Evolutionary conservation across 2,888 invertebrate genomes (phyloP).

Genomic region (Melolontha melolontha): DNA sequence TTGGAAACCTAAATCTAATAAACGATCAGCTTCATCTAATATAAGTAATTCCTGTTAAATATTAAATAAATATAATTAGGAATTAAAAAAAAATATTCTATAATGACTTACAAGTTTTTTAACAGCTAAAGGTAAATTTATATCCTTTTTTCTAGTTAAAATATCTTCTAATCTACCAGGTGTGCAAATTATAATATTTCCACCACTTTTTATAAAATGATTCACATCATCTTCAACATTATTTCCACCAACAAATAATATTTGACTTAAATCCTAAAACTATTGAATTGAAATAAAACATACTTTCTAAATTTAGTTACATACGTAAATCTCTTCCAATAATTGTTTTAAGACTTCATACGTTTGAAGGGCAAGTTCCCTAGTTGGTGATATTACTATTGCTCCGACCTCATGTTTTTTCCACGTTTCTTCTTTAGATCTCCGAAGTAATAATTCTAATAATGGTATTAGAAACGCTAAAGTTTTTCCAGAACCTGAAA

Average conservation of each 20-base stretch:
- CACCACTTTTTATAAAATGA: slow-evolving; percentile 75
- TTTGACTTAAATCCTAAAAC: slow-evolving; percentile 66
- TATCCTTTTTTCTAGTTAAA: slow-evolving; percentile 75
- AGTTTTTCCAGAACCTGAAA: slow-evolving; percentile 93
- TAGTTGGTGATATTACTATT: slow-evolving; percentile 93
- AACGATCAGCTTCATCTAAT: slow-evolving; percentile 96
- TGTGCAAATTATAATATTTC: slow-evolving; percentile 92
- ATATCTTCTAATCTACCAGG: slow-evolving; percentile 94
- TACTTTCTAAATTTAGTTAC: slow-evolving; percentile 46
- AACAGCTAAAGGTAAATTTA: slow-evolving; percentile 78
- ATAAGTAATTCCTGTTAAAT: slow-evolving; percentile 85
- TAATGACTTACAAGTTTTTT: slow-evolving; percentile 78
- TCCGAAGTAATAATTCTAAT: slow-evolving; percentile 82
- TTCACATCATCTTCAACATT: slow-evolving; percentile 81
- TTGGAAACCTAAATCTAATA: slow-evolving; percentile 93
- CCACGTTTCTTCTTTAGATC: slow-evolving; percentile 73
- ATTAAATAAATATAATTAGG: not conserved
- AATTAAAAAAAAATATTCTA: not conserved
- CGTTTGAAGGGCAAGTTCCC: slow-evolving; percentile 95
- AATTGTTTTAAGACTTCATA: slow-evolving; percentile 72
- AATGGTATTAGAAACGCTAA: slow-evolving; percentile 94
- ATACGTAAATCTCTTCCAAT: slow-evolving; percentile 64
- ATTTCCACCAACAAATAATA: slow-evolving; percentile 85
- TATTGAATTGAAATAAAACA: slow-evolving; percentile 46
- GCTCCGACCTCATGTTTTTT: slow-evolving; percentile 85